phyloP scores from a whole-genome alignment of 2,888 invertebrate species.

The Sisyra nigra region DNA sequence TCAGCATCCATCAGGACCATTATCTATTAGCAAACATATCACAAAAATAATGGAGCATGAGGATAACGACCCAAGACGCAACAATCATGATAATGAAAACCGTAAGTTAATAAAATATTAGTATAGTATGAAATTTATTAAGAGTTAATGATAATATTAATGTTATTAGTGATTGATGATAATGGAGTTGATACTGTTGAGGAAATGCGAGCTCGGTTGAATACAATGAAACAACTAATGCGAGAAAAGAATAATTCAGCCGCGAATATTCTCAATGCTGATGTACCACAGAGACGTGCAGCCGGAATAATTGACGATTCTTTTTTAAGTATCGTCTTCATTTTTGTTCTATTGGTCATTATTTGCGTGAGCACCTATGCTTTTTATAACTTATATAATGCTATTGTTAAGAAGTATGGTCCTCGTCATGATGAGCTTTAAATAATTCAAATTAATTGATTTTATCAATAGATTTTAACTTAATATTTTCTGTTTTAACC shows the following conservation, averaged over 20 bases:
- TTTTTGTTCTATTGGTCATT: constrained; percentile 59
- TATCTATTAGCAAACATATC: no score
- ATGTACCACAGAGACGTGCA: constrained; percentile 22
- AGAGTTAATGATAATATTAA: no score
- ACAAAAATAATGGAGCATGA: no score
- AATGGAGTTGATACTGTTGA: constrained; percentile 52
- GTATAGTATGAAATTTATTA: no score
- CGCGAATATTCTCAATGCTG: constrained; percentile 26
- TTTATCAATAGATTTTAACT: background rate
- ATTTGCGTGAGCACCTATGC: constrained; percentile 70
- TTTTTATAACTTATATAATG: constrained; percentile 67
- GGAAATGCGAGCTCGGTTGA: constrained; percentile 57
- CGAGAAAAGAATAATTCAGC: constrained; percentile 46
- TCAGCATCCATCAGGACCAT: no score
- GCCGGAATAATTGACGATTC: constrained; percentile 62
- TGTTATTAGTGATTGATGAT: constrained; percentile 13
- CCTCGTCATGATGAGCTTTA: constrained; percentile 66
- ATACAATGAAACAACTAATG: constrained; percentile 69
- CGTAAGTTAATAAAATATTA: no score
- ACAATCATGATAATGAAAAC: no score
- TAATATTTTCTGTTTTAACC: no score
- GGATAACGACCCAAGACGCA: no score
- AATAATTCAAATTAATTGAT: constrained; percentile 16
- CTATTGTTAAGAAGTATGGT: constrained; percentile 69
- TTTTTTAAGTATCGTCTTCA: constrained; percentile 70